Evolutionary conservation across 2,888 invertebrate genomes (phyloP).

Genomic region (Scaptomyza flava): DNA sequence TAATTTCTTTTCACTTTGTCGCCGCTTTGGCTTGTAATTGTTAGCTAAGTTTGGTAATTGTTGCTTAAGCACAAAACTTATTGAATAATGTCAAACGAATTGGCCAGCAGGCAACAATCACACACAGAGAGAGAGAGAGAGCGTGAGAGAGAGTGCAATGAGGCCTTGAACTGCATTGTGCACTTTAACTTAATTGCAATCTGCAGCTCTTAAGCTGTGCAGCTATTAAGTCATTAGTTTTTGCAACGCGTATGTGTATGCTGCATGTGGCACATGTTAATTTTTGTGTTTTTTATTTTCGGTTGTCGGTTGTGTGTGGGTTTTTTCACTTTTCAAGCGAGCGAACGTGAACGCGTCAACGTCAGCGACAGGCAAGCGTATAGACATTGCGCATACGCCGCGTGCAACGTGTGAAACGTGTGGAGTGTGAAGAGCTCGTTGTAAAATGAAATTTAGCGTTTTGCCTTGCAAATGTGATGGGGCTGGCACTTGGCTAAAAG

Average conservation of each 20-base stretch:
- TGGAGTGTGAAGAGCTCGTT: constrained; percentile 43
- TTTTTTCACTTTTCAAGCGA: neutral
- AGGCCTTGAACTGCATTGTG: constrained; percentile 12
- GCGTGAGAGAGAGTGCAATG: neutral
- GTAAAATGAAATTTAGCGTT: constrained; percentile 76
- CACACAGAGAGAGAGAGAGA: neutral
- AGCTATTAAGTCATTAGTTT: constrained; percentile 82
- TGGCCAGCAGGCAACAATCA: constrained; percentile 43
- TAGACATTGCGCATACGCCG: constrained; percentile 45
- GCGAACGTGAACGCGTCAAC: constrained; percentile 19
- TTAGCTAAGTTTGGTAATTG: constrained; percentile 72
- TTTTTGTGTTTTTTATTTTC: constrained; percentile 18
- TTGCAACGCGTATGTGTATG: constrained; percentile 49
- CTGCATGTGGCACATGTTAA: constrained; percentile 66
- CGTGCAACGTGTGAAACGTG: constrained; percentile 29
- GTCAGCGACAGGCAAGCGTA: constrained; percentile 36
- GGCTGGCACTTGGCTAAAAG: constrained; percentile 73
- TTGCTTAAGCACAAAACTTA: constrained; percentile 66
- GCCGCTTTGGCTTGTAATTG: constrained; percentile 63
- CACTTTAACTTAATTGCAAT: constrained; percentile 46
- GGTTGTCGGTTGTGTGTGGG: neutral
- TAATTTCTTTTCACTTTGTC: constrained; percentile 52
- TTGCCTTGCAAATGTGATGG: constrained; percentile 77
- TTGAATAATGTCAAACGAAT: constrained; percentile 62
- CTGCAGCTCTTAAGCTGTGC: constrained; percentile 41